Base-by-base conservation (phyloP, 2,888 invertebrate species). In the Callimorpha dominula region DNA sequence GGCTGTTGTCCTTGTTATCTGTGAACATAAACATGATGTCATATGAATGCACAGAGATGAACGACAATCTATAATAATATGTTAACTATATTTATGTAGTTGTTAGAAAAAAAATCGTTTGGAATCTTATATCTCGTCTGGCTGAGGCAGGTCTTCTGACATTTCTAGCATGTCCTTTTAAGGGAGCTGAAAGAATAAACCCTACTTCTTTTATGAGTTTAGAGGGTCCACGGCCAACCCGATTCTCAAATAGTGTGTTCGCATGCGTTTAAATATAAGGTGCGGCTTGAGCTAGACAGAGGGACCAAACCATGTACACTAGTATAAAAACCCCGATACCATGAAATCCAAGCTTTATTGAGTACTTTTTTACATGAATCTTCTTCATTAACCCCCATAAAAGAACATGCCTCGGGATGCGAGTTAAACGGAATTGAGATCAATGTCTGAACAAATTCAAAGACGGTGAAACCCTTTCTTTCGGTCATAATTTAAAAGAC, bases 1-100 rank as follows among this genome's bases (percentile, higher is more conserved):
- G 42, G 70, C 17, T 67, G 66, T n/a, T 52, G 72, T 73, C 81
- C 82, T 82, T 75, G 78, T 70, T 69, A 52, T 49, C 9, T 66
- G 15, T 71, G 31, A 60, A 60, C n/a, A 54, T 52, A 43, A 17
- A 42, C 63, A 40, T 82, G 79, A 79, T 67, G 73, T 82, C 79
- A 82, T 72, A 52, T 69, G 46, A 40, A 50, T 74, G 74, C 74
- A 74, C 40, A 14, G 66, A 63, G 72, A 68, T 68, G 54, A 63
- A 57, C 72, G 43, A 8, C 46, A 43, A 57, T 65, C 65, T 15
- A 63, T 64, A 52, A 70, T 70, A 71, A 65, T 65, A 65, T 40
- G 60, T 7, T 2, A 31, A n/a, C 46, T 17, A 15, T 42, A 8
- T 68, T 60, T 40, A 31, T 11, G 20, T 31, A 14, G 57, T 4